Percentiles rank a stretch among this genome's conserved stretches.
Conservation (phyloP, 2,888 invertebrate species). For the Luffia ferchaultella region DNA sequence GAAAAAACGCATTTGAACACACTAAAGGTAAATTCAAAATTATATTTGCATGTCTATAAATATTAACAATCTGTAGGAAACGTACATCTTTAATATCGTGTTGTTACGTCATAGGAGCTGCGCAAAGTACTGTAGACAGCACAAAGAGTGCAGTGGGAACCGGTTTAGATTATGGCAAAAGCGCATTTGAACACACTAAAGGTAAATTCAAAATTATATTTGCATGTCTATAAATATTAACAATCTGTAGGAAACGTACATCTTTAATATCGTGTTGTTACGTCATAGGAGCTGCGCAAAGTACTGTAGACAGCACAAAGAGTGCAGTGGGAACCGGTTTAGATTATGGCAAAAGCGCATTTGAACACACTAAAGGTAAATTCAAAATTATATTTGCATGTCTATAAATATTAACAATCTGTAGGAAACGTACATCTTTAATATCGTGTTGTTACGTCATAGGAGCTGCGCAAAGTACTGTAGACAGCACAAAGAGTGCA, state of each 20-base stretch:
- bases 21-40: neutral
- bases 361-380: neutral
- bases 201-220: too few relatives aligned
- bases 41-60: too few relatives aligned
- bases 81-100: too few relatives aligned
- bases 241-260: too few relatives aligned
- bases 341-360: neutral
- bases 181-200: neutral
- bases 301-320: neutral
- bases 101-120: too few relatives aligned
- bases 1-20: neutral
- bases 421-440: too few relatives aligned
- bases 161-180: constrained; percentile 5
- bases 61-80: too few relatives aligned
- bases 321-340: neutral
- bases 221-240: too few relatives aligned
- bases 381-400: neutral
- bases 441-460: too few relatives aligned
- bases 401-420: too few relatives aligned
- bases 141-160: constrained; percentile 31
- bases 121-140: constrained; percentile 27
- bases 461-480: constrained; percentile 26
- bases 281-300: constrained; percentile 24
- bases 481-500: constrained; percentile 25
- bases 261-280: neutral